Base-by-base conservation (phyloP, 2,888 invertebrate species). In the Auanema sp. region DNA sequence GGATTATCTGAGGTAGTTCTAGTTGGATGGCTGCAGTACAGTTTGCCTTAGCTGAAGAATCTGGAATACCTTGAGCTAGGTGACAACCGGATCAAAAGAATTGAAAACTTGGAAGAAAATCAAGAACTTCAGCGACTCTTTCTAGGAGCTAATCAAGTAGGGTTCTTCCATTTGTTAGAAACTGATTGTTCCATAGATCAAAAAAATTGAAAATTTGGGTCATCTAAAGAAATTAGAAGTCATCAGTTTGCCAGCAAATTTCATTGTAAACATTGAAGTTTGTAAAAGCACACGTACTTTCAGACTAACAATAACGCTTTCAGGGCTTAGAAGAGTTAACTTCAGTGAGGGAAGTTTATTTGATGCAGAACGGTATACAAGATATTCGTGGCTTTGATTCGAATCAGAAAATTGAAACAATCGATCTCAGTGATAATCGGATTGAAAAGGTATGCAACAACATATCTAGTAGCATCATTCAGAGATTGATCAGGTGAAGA, bases 81-180 rank as follows among this genome's bases (percentile, higher is more conserved):
- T 0, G 93, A 95, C 78, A 98, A 98, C 85, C 91, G 83, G 84
- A 89, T 95, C 76, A 88, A 92, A 54, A 72, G 68, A 54, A 77
- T 79, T 25, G 71, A 74, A 52, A 69, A 69, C 24, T 55, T 76
- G 41, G 72, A 72, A 10, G 67, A 69, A 18, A 69, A 71, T 59
- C 16, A 56, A 49, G 69, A 74, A 8, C 41, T 76, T 23, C 56
- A 61, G 23, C 64, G 0, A 76, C 86, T 97, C 2, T 97, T 90
- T 85, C 85, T 97, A 60, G 96, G 96, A 1, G 96, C 96, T 85
- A 98, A 98, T 85, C 97, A 96, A 87, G 92, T 97, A 47, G 10
- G 3, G 21, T 47, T 47, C 21, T 47, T 43, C 14, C 43, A 43
- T 11, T 12, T 12, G 43, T 47, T 10, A 5, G 16, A 47, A 16